Evolutionary conservation across 1,140 invertebrate genomes (phyloP).

Genomic region (Schlechtendalia chinensis): DNA sequence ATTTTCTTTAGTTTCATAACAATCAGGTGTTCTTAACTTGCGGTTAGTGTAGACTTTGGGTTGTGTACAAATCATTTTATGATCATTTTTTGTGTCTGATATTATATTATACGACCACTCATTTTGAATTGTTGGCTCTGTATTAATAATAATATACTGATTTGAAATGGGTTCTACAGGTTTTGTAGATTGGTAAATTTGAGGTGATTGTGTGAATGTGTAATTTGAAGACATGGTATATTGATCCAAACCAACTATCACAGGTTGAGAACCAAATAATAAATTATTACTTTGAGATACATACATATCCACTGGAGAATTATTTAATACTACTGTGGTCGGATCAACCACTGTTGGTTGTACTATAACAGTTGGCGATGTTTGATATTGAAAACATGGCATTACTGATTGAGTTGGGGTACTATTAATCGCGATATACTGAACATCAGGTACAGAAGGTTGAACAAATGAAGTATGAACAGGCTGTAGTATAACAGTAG

Average conservation of each 20-base stretch:
- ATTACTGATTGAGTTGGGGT: slow-evolving; percentile 10
- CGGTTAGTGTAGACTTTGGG: slow-evolving; percentile 36
- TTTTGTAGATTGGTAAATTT: slow-evolving; percentile 38
- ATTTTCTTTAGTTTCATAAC: slow-evolving; percentile 44
- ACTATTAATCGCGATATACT: slow-evolving; percentile 42
- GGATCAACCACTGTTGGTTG: slow-evolving; percentile 37
- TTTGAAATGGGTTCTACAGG: slow-evolving; percentile 25
- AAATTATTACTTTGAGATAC: slow-evolving; percentile 33
- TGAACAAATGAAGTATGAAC: slow-evolving; percentile 28
- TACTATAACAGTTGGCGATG: slow-evolving; percentile 28
- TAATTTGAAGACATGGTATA: slow-evolving; percentile 45
- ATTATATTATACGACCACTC: slow-evolving; percentile 33
- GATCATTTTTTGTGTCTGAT: slow-evolving; percentile 1
- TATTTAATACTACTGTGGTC: slow-evolving; percentile 23
- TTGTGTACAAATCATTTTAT: slow-evolving; percentile 20
- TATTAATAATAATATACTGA: slow-evolving; percentile 36
- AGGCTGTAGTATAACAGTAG: slow-evolving; percentile 30
- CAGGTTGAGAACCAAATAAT: slow-evolving; percentile 30
- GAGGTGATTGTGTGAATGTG: slow-evolving; percentile 32
- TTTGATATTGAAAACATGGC: slow-evolving; percentile 45
- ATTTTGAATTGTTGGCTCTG: slow-evolving; percentile 27
- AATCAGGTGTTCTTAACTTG: slow-evolving; percentile 3
- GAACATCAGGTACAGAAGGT: slow-evolving; percentile 35
- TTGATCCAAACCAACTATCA: slow-evolving; percentile 40
- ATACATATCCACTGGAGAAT: slow-evolving; percentile 19